These are phyloP conservation scores for Burhinus oedicnemus DNA, from an alignment of 2,113 vertebrate genomes.

Conservation along the genomic window DNA sequence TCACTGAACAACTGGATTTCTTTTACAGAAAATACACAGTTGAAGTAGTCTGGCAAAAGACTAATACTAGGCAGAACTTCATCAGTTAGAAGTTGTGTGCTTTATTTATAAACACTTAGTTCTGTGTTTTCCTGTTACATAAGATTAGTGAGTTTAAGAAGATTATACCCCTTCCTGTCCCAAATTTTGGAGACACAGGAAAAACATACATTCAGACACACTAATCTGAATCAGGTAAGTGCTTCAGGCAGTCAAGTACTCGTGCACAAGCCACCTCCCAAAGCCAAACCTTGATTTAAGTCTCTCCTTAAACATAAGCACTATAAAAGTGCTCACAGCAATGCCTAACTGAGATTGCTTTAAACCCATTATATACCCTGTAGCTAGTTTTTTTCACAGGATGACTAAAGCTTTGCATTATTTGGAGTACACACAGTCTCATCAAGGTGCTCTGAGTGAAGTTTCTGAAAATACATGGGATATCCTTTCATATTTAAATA, in stretches of 20 bases:
- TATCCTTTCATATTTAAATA: neutral
- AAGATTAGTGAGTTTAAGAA: neutral
- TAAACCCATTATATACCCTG: neutral
- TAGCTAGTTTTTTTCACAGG: neutral
- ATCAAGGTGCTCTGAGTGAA: neutral
- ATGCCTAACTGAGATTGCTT: neutral
- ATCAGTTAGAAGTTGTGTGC: neutral
- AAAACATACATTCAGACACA: neutral
- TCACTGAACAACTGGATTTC: neutral
- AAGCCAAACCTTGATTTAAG: neutral
- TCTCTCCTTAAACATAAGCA: neutral
- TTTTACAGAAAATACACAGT: neutral
- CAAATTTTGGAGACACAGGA: neutral
- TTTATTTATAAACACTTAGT: neutral
- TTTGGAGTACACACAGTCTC: neutral
- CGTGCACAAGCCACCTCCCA: neutral
- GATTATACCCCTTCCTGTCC: neutral
- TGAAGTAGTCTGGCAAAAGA: neutral
- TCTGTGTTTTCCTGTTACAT: neutral
- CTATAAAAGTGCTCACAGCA: neutral
- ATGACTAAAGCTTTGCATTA: neutral
- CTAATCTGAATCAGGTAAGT: neutral
- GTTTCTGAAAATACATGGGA: neutral
- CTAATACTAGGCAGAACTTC: neutral
- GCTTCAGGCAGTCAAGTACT: neutral